Base-by-base conservation (phyloP, 53 echinoderm and acorn worm genomes). In the Henricia sp. region DNA sequence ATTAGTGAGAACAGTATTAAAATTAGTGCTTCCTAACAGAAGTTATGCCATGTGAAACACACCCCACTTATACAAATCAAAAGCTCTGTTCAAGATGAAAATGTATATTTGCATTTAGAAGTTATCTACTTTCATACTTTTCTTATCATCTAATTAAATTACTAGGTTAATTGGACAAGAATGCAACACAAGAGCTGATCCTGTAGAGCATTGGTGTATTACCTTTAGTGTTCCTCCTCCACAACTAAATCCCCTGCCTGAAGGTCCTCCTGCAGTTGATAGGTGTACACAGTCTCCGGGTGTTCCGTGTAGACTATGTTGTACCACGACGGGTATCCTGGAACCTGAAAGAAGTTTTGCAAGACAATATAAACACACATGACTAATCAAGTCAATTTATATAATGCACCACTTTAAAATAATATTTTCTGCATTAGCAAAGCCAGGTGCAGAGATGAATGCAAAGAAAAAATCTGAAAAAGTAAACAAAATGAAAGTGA, bases 291-390 rank as follows among this genome's bases (percentile, higher is more conserved):
- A 48, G 48, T 48, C 48, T 48, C 9, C 16, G 48, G 48, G 48
- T 48, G 9, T 48, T 48, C 48, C 16, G 48, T 48, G 16, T 48
- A 48, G 48, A 48, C 48, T 48, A 48, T 48, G 48, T 48, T 48
- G 48, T 48, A 48, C 48, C 48, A 48, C 48, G 16, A 48, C 16
- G 48, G 16, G 48, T 48, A 48, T 48, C 48, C 48, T 48, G 48
- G 48, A 48, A 48, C 48, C 48, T 48, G 48, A 48, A 48, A 48
- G 48, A 48, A 48, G 48, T 48, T 48, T 48, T 48, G 48, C 48
- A 48, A 48, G 48, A 48, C 48, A 9, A 48, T 48, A 16, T 48
- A 11, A 48, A 16, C 9, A 48, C 16, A 48, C 48, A 48, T 16
- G 16, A 48, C 9, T 11, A 9, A 48, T 11, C 48, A 48, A 11